A percentile compares a stretch with the other conserved stretches of the same genome.
phyloP scores from a whole-genome alignment of 2,113 vertebrate species.

The Festucalex cinctus region DNA sequence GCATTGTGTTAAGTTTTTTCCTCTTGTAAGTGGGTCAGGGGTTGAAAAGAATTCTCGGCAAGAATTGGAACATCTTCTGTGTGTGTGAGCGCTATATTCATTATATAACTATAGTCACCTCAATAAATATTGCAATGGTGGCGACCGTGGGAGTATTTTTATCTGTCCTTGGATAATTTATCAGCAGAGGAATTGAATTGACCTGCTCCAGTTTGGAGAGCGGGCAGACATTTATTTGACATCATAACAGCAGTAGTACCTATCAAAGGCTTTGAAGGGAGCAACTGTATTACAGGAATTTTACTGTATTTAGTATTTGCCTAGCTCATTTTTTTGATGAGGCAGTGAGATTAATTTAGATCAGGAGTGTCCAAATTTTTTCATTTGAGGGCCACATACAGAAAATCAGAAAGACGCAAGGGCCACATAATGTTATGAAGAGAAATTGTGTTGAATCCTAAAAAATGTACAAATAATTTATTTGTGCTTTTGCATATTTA shows the following conservation, averaged over 20 bases:
- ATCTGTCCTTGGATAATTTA: slow-evolving; percentile 55
- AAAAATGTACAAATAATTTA: no score
- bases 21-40: slow-evolving; percentile 38
- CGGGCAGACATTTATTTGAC: neutral
- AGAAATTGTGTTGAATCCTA: no score
- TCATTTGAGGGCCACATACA: no score
- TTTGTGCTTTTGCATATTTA: no score
- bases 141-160: slow-evolving; percentile 55
- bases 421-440: no score
- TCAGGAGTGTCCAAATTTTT: no score
- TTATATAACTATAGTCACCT: slow-evolving; percentile 53
- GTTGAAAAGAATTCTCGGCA: slow-evolving; percentile 34
- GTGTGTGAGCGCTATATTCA: slow-evolving; percentile 15
- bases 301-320: neutral
- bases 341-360: no score
- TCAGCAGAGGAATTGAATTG: slow-evolving; percentile 11
- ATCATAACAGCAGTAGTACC: neutral
- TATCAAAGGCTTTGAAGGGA: neutral
- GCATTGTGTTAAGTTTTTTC: slow-evolving; percentile 8
- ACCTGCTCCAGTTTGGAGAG: slow-evolving; percentile 8
- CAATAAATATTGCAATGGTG: slow-evolving; percentile 60
- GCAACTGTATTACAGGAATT: no score
- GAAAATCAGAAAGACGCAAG: no score
- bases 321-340: no score
- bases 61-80: slow-evolving; percentile 37